Base-by-base conservation (phyloP, 2,113 vertebrate genomes). In the Dendropsophus ebraccatus region DNA sequence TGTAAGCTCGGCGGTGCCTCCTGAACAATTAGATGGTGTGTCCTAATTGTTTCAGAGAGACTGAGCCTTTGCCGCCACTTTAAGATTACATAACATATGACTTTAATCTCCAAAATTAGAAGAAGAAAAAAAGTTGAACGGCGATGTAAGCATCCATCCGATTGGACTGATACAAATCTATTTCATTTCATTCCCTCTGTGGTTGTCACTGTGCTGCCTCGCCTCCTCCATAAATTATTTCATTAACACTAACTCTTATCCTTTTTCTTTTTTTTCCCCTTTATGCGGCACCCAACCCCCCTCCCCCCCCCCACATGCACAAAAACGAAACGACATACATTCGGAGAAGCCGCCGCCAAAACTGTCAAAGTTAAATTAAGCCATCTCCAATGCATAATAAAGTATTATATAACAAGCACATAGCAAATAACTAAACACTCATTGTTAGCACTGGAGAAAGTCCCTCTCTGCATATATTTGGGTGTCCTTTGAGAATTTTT, bases 401-500 rank as follows among this genome's bases (percentile, higher is more conserved):
- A 73, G 75, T 90, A 90, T 91, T 90, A 89, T 73, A 88, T 90
- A 89, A 90, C 79, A 87, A 92, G 83, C 88, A 90, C 77, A 89
- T 90, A 91, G 90, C 93, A 95, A 93, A 93, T 89, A 91, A 90
- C 89, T 90, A 94, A 95, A 90, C 87, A 92, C 87, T 91, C 92
- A 92, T 93, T 96, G 92, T 95, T 95, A 93, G 91, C 91, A 88
- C 70, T 92, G 90, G 88, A 87, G 91, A 91, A 90, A 91, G 94
- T 90, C 82, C 90, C 90, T 92, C 86, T 90, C 87, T 88, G 92
- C 92, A 93, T 90, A 88, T 82, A 93, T 88, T 94, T 88, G 87
- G 89, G 80, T 88, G 87, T 92, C 92, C 92, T 89, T 86, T 91
- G 91, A 94, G 94, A 95, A 95, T 94, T 92, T 91, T 90, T 90